Conservation (phyloP, 2,888 invertebrate genomes). For the Megastigmus dorsalis region DNA sequence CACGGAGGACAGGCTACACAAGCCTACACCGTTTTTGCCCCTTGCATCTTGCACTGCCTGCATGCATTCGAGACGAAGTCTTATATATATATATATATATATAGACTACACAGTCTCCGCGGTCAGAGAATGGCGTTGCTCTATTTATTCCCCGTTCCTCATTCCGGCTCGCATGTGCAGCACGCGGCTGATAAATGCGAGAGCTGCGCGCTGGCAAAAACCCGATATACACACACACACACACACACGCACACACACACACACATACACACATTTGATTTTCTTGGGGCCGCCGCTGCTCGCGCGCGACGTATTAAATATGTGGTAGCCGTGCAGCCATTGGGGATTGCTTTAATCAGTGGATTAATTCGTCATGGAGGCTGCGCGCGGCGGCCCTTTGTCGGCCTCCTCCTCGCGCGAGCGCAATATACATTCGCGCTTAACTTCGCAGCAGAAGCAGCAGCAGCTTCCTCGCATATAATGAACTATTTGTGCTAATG, state of each 20-base stretch:
- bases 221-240: slow-evolving; percentile 60
- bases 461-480: slow-evolving; percentile 59
- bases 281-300: too few relatives aligned
- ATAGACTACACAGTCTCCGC: too few relatives aligned
- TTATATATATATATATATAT: too few relatives aligned
- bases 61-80: too few relatives aligned
- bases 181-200: slow-evolving; percentile 61
- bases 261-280: slow-evolving; percentile 59
- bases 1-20: too few relatives aligned
- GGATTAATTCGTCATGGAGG: slow-evolving; percentile 73
- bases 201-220: slow-evolving; percentile 61
- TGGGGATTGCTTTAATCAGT: slow-evolving; percentile 72
- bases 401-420: slow-evolving; percentile 70
- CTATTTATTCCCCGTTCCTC: too few relatives aligned
- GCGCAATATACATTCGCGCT: slow-evolving; percentile 63
- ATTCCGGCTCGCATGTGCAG: too few relatives aligned
- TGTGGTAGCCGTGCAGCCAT: slow-evolving; percentile 68
- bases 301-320: slow-evolving; percentile 72
- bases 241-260: slow-evolving; percentile 60
- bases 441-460: too few relatives aligned
- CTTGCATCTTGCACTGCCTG: too few relatives aligned
- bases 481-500: slow-evolving; percentile 74
- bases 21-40: too few relatives aligned
- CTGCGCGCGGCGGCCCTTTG: slow-evolving; percentile 71
- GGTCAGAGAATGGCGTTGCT: too few relatives aligned